Conservation (phyloP, 2,797 vertebrate species). For the Heterohyrax brucei region DNA sequence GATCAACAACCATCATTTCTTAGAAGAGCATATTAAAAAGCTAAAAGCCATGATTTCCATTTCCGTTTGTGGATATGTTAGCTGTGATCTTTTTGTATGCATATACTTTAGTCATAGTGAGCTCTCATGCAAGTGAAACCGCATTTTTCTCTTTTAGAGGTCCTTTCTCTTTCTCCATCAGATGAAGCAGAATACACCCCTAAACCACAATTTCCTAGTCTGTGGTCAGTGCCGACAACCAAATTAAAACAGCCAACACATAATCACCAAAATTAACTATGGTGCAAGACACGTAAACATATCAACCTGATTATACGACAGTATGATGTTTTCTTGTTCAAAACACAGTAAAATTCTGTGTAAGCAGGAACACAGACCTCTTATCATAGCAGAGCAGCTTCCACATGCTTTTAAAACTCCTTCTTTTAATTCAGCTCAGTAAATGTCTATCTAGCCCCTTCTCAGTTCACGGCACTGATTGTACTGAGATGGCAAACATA, state of each 20-base stretch:
- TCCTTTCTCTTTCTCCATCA: constrained; percentile 14
- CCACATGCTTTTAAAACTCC: neutral
- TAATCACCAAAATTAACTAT: neutral
- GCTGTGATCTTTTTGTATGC: neutral
- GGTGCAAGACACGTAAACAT: neutral
- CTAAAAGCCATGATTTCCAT: neutral
- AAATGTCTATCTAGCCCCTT: neutral
- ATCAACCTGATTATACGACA: neutral
- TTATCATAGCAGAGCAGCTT: neutral
- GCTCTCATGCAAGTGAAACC: neutral
- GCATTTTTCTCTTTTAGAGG: neutral
- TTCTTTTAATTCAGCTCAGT: neutral
- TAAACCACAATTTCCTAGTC: neutral
- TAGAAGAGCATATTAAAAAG: neutral
- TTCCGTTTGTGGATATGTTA: neutral
- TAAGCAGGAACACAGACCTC: neutral
- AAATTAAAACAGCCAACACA: constrained; percentile 14
- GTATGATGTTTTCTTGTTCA: neutral
- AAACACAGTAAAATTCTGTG: neutral
- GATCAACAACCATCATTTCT: neutral
- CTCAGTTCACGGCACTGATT: neutral
- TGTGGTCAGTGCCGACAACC: neutral
- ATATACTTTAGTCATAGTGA: neutral
- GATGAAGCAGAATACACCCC: neutral
- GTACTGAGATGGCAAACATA: neutral